These are phyloP conservation scores for Leptothorax acervorum DNA, from an alignment of 2,888 invertebrate species.

Conservation along the genomic window DNA sequence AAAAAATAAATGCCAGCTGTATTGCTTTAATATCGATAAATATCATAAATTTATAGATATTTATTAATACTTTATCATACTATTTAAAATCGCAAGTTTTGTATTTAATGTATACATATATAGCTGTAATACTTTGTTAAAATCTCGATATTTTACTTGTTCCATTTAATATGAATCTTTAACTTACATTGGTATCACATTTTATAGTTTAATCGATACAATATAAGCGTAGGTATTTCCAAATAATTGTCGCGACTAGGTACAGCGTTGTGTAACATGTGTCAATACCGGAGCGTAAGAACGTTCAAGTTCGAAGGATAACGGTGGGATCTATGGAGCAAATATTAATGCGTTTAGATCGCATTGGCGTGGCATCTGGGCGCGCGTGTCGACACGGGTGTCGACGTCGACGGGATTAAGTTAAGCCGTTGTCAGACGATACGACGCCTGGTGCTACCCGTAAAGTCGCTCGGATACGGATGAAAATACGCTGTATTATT, in stretches of 20 bases:
- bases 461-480: slow-evolving; percentile 53
- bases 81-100: neutral
- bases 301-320: slow-evolving; percentile 40
- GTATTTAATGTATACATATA: neutral
- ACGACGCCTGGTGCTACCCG: slow-evolving; percentile 31
- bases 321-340: slow-evolving; percentile 41
- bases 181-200: neutral
- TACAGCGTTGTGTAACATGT: neutral
- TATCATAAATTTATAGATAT: neutral
- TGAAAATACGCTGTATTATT: slow-evolving; percentile 55
- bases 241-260: neutral
- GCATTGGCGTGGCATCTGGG: slow-evolving; percentile 46
- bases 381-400: slow-evolving; percentile 42
- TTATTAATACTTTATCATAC: neutral
- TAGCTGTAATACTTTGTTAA: neutral
- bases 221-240: neutral
- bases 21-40: slow-evolving; percentile 9
- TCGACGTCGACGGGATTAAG: slow-evolving; percentile 52
- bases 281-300: slow-evolving; percentile 28
- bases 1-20: neutral
- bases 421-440: slow-evolving; percentile 56
- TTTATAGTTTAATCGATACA: neutral
- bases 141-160: neutral
- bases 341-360: slow-evolving; percentile 56
- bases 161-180: neutral